Evolutionary conservation across 2,888 invertebrate species (phyloP).

Genomic region (Pinctada fucata): DNA sequence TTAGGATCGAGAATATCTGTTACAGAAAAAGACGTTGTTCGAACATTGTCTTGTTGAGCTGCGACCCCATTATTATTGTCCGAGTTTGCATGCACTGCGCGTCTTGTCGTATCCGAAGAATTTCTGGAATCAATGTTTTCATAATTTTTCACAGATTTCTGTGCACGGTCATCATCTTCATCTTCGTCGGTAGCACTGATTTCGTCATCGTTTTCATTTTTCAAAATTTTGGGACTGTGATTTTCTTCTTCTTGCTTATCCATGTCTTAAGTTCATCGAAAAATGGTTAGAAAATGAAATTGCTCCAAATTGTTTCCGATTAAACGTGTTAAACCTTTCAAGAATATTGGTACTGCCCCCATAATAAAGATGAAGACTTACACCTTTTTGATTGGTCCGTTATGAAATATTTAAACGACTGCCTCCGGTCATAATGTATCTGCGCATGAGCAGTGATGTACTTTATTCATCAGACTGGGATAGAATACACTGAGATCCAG

Average conservation of each 20-base stretch:
- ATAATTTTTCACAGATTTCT: neutral
- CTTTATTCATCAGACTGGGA: neutral
- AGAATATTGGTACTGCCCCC: slow-evolving; percentile 25
- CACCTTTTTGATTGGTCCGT: slow-evolving; percentile 43
- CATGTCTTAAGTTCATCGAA: neutral
- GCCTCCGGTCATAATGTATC: slow-evolving; percentile 27
- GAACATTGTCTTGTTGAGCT: slow-evolving; percentile 2
- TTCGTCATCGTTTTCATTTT: neutral
- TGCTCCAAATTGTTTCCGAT: neutral
- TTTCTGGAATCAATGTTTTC: neutral
- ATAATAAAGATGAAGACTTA: slow-evolving; percentile 34
- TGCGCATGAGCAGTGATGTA: slow-evolving; percentile 38
- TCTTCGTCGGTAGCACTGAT: neutral
- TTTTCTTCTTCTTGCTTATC: slow-evolving; percentile 5
- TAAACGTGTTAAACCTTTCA: neutral
- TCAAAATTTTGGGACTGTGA: neutral
- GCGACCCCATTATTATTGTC: neutral
- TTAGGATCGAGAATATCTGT: slow-evolving; percentile 68
- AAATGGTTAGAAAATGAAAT: neutral
- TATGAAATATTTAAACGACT: slow-evolving; percentile 24
- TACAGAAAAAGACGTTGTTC: slow-evolving; percentile 68
- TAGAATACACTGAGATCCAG: slow-evolving; percentile 28
- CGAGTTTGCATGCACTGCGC: no score
- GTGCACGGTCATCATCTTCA: neutral
- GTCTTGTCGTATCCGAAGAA: no score